Evolutionary conservation across 2,888 invertebrate species (phyloP).

Genomic region (Electrophaes corylata): DNA sequence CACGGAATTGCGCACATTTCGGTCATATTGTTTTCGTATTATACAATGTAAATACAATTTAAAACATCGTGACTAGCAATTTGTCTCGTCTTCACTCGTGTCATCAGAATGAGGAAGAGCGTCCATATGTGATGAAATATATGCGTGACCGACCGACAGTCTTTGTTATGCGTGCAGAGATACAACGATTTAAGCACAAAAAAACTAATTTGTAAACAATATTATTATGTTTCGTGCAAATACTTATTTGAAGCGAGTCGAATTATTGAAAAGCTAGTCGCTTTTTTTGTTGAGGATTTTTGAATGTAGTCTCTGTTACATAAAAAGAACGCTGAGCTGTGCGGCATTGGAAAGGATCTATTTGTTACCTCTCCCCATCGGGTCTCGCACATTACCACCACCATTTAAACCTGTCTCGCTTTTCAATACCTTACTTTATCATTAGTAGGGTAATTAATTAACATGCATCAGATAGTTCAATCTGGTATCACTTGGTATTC

Average conservation of each 20-base stretch:
- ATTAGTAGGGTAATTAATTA: conserved; percentile 10
- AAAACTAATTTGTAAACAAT: conserved; percentile 8
- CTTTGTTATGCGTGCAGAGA: conserved; percentile 13
- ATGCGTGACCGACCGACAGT: conserved; percentile 13
- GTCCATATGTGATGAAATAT: conserved; percentile 6
- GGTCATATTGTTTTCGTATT: neutral
- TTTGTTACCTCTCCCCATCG: no score
- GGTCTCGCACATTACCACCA: no score
- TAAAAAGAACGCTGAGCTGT: no score
- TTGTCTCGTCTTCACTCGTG: conserved; percentile 16
- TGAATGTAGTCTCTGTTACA: no score
- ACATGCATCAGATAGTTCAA: conserved; percentile 19
- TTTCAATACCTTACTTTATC: neutral
- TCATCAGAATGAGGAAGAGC: conserved; percentile 26
- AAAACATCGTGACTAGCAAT: conserved; percentile 17
- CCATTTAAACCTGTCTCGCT: no score
- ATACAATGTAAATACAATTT: neutral
- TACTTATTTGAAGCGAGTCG: neutral
- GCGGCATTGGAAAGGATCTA: no score
- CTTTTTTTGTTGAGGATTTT: no score
- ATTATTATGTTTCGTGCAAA: no score
- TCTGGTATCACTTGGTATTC: conserved; percentile 11
- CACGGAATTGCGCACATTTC: neutral
- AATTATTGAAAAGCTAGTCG: neutral
- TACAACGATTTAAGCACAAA: conserved; percentile 1